phyloP scores from a whole-genome alignment of 2,888 invertebrate species.

The Drosophila prolongata region DNA sequence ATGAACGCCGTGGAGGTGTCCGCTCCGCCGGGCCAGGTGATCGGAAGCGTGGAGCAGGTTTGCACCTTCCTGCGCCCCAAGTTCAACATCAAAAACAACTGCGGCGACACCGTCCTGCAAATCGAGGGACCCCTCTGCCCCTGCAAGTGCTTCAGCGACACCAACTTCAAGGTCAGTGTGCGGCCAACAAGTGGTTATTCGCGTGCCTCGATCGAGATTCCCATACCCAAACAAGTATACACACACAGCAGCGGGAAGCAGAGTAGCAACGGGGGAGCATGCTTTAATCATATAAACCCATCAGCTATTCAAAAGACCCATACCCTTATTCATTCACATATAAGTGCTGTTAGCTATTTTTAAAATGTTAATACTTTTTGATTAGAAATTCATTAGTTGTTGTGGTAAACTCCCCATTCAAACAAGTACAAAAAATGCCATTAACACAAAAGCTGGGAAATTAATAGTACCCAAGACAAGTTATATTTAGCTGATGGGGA shows the following conservation, averaged over 20 bases:
- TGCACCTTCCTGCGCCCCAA: constrained; percentile 89
- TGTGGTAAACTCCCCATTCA: too few relatives aligned
- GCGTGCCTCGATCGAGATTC: constrained; percentile 13
- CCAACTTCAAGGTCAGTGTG: constrained; percentile 89
- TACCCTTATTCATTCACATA: too few relatives aligned
- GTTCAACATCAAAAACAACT: constrained; percentile 89
- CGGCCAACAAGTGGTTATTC: constrained; percentile 44
- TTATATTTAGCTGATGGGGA: not conserved
- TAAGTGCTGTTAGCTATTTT: not conserved
- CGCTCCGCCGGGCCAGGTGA: constrained; percentile 88
- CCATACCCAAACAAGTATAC: constrained; percentile 12
- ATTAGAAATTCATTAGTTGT: too few relatives aligned
- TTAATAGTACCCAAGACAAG: not conserved
- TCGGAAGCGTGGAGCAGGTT: constrained; percentile 89
- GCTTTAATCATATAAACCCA: not conserved
- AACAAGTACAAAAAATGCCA: not conserved
- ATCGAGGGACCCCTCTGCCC: constrained; percentile 92
- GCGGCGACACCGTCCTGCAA: constrained; percentile 89
- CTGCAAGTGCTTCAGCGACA: constrained; percentile 91
- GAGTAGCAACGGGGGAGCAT: not conserved
- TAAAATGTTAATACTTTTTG: not conserved
- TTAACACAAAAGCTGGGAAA: not conserved
- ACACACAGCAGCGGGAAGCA: constrained; percentile 9
- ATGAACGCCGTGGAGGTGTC: constrained; percentile 90
- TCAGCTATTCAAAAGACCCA: not conserved